Base-by-base conservation (phyloP, 2,797 vertebrate genomes). In the Pseudochromis fuscus region DNA sequence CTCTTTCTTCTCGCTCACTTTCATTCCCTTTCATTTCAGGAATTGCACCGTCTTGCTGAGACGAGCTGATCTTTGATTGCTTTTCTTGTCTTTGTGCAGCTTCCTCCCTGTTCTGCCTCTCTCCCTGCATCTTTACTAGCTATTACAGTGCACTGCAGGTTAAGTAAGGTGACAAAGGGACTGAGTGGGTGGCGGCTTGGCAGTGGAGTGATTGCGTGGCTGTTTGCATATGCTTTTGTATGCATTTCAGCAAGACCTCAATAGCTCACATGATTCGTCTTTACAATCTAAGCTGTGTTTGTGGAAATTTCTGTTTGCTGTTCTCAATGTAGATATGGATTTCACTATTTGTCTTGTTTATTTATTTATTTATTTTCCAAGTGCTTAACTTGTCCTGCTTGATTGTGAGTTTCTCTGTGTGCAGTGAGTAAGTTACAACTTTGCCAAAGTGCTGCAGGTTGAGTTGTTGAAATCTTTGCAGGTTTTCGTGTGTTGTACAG, bases 171-270 rank as follows among this genome's bases (percentile, higher is more conserved):
- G 77, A 84, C 68, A 24, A 33, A 38, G 62, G 49, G 56, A 74
- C 25, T 4, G 49, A 64, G 64, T 55, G 67, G 77, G 77, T 4
- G 45, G 56, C 2, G 50, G 35, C 64, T 72, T 76, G 55, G 72
- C 44, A 23, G 63, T 24, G 0, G 61, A 55, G 33, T 23, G 46
- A 48, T 49, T 76, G 57, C 5, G 66, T 70, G 67, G 23, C 49
- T 71, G 62, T 85, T 87, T 85, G 75, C 62, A 56, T 65, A 44
- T 75, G 67, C 51, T 61, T 79, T 59, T 79, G 38, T 69, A 6
- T 74, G 49, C 51, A 40, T 72, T 76, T 74, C 33, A 64, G 31
- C 67, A 64, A 49, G 46, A n/a, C 42, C 31, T 55, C 24, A 21
- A 16, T 24, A 48, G 33, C 63, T 28, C 73, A 24, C n/a, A 50